Conservation (phyloP, 2,113 vertebrate species). For the Leiothrix lutea region DNA sequence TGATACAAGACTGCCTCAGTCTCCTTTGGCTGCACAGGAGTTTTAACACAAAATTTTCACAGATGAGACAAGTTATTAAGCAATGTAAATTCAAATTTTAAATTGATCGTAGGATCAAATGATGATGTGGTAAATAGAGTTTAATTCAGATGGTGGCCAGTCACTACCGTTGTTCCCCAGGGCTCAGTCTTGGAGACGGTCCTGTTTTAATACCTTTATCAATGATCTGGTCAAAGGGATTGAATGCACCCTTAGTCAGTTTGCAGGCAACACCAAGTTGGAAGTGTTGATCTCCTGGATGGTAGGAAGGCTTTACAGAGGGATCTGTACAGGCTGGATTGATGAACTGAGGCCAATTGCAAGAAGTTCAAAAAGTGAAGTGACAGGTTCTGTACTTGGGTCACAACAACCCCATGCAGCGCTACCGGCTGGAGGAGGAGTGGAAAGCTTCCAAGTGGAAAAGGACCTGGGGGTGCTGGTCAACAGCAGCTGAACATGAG, state of each 20-base stretch:
- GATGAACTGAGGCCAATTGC: not conserved
- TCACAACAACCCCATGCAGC: not conserved
- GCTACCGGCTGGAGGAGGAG: not conserved
- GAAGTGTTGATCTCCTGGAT: fast-evolving
- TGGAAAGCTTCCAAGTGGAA: not conserved
- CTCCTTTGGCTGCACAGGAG: not conserved
- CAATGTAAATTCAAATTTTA: not conserved
- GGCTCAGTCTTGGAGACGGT: fast-evolving
- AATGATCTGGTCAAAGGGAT: fast-evolving
- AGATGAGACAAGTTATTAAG: not conserved
- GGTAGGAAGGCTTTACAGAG: not conserved
- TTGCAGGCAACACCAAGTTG: not conserved
- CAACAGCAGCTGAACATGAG: not conserved
- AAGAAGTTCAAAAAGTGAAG: not conserved
- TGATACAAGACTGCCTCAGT: not conserved
- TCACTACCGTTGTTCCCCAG: not conserved
- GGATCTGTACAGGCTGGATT: not conserved
- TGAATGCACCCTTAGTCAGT: not conserved
- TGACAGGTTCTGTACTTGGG: not conserved
- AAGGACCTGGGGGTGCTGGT: not conserved
- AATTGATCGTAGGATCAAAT: not conserved
- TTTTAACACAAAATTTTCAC: not conserved
- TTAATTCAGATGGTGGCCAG: not conserved
- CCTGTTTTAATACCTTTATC: not conserved
- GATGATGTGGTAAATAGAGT: not conserved